A percentile compares a stretch with the other conserved stretches of the same genome.
These are phyloP conservation scores for Micrastur ruficollis DNA, from an alignment of 2,797 vertebrate genomes.

Conservation along the genomic window DNA sequence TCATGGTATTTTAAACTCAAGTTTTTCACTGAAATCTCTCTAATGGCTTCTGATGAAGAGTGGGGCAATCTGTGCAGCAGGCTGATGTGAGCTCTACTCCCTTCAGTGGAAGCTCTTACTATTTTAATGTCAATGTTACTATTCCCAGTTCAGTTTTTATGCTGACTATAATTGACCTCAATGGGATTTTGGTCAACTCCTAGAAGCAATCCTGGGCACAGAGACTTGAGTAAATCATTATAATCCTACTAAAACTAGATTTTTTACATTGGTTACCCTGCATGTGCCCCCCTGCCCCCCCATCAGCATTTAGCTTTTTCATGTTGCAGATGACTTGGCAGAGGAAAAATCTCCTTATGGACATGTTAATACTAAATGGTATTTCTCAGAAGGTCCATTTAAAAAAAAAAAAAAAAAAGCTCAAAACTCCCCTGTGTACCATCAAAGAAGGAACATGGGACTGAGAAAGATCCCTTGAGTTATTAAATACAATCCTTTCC, in stretches of 20 bases:
- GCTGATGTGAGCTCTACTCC: neutral
- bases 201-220: neutral
- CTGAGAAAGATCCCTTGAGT: neutral
- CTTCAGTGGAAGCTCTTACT: neutral
- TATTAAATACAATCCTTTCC: neutral
- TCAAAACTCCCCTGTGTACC: neutral
- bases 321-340: neutral
- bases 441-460: neutral
- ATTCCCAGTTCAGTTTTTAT: neutral
- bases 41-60: neutral
- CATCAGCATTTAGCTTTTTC: neutral
- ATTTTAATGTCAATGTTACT: neutral
- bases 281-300: no score
- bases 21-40: neutral
- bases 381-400: neutral
- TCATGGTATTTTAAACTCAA: neutral
- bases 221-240: neutral
- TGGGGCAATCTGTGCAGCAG: neutral
- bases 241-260: neutral
- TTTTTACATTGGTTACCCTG: neutral
- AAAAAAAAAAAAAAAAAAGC: neutral
- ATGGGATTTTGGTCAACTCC: neutral
- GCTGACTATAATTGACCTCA: neutral
- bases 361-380: neutral
- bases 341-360: neutral